phyloP scores from a whole-genome alignment of 2,113 vertebrate species.

The Connochaetes taurinus region DNA sequence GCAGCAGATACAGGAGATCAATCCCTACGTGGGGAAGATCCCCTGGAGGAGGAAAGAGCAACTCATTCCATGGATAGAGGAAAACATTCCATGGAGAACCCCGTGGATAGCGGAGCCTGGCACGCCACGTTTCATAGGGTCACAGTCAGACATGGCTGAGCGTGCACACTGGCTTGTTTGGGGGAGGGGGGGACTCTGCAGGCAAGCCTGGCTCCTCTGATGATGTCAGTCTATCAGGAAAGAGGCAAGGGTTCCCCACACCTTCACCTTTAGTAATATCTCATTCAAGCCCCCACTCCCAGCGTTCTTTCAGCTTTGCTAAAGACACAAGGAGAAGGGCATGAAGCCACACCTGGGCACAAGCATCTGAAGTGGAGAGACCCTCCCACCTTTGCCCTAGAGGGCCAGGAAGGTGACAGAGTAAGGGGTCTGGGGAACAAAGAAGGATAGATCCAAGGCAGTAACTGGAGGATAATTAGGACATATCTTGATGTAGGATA shows the following conservation, averaged over 20 bases:
- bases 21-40: background rate
- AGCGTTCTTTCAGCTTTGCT: background rate
- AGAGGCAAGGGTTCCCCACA: background rate
- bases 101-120: background rate
- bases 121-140: background rate
- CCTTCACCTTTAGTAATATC: background rate
- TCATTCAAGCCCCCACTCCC: background rate
- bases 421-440: accelerated
- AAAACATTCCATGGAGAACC: background rate
- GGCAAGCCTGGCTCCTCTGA: background rate
- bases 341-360: background rate
- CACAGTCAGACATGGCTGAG: background rate
- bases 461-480: background rate
- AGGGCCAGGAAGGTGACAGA: background rate
- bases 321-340: background rate
- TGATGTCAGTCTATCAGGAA: background rate
- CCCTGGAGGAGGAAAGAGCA: background rate
- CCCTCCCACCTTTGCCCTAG: background rate
- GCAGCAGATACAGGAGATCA: background rate
- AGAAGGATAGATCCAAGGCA: background rate
- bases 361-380: background rate
- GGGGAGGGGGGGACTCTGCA: no score
- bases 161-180: background rate
- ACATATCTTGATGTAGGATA: background rate
- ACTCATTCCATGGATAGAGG: background rate